Evolutionary conservation across 2,113 vertebrate genomes (phyloP).

Genomic region (Puma concolor): DNA sequence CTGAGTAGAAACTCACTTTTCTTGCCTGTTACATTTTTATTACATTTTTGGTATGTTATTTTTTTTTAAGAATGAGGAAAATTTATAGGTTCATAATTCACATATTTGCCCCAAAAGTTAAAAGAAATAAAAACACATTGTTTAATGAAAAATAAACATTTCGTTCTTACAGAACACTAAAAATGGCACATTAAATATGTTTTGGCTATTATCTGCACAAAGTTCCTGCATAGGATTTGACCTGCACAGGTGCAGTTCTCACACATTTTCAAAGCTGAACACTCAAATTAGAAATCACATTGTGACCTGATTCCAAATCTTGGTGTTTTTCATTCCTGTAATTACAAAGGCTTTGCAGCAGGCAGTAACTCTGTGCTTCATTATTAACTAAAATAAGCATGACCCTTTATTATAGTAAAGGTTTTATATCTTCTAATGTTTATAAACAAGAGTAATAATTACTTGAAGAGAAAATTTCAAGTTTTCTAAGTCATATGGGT

Average conservation of each 20-base stretch:
- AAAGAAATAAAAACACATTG: neutral
- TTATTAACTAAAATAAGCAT: neutral
- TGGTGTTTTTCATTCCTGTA: neutral
- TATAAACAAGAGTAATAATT: neutral
- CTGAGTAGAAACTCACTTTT: neutral
- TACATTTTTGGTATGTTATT: neutral
- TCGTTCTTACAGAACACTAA: neutral
- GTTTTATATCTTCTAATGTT: neutral
- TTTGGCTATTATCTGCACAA: neutral
- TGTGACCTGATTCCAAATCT: neutral
- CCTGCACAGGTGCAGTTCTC: neutral
- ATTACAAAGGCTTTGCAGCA: neutral
- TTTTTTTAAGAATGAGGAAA: conserved; percentile 22
- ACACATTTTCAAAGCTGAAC: neutral
- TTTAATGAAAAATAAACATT: neutral
- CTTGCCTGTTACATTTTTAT: neutral
- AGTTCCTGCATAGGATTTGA: neutral
- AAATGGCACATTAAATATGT: neutral
- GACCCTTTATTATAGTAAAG: neutral
- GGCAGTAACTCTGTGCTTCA: neutral
- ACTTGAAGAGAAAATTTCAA: conserved; percentile 17
- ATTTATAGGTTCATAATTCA: neutral
- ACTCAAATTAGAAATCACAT: neutral
- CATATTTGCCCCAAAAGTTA: neutral
- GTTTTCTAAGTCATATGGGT: neutral